phyloP scores from a whole-genome alignment of 2,113 vertebrate genomes.

The Silurus glanis region DNA sequence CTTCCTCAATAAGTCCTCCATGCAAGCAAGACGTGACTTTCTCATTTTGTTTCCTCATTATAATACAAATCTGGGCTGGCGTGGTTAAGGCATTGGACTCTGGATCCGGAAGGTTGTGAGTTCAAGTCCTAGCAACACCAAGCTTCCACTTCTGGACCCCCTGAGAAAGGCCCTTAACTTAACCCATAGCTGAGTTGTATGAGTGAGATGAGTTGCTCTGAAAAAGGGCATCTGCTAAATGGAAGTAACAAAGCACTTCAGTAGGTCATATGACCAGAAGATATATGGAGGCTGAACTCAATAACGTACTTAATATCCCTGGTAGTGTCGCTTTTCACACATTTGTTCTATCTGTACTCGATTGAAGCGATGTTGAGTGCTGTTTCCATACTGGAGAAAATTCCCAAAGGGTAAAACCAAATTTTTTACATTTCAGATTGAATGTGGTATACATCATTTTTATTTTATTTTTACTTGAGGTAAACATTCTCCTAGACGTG shows the following conservation, averaged over 20 bases:
- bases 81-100: no score
- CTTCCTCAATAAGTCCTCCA: background rate
- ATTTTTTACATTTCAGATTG: background rate
- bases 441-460: background rate
- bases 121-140: no score
- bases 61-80: no score
- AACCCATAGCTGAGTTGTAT: no score
- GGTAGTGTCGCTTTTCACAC: background rate
- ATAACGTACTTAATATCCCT: background rate
- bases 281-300: background rate
- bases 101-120: no score
- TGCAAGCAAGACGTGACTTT: background rate
- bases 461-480: background rate
- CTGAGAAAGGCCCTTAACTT: no score
- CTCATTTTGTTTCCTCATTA: no score
- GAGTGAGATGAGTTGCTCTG: no score
- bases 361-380: background rate
- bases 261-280: background rate
- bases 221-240: no score
- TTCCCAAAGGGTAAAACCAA: background rate
- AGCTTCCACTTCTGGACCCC: no score
- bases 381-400: background rate
- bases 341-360: background rate
- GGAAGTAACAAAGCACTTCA: background rate
- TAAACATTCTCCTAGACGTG: background rate